phyloP scores from a whole-genome alignment of 2,113 vertebrate genomes.

The Ochotona princeps region DNA sequence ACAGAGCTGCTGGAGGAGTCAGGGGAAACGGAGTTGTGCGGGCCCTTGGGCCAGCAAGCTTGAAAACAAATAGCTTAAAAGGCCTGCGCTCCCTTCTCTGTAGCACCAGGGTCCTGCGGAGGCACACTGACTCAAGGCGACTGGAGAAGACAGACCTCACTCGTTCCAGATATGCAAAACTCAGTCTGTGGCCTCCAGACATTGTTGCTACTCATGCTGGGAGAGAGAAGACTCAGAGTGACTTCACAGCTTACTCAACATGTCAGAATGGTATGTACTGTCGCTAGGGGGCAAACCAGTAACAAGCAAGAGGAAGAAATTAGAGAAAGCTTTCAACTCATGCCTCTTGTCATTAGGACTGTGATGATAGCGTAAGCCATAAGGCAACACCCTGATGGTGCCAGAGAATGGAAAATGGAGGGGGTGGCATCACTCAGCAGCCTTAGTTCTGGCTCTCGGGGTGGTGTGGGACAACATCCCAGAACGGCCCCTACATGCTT shows the following conservation, averaged over 20 bases:
- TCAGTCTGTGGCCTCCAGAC: not conserved
- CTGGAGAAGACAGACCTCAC: not conserved
- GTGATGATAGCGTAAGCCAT: not conserved
- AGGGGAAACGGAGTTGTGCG: slow-evolving; percentile 35
- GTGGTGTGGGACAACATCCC: not conserved
- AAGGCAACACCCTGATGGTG: rapidly evolving
- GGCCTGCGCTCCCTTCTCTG: rapidly evolving
- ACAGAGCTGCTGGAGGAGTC: slow-evolving; percentile 38
- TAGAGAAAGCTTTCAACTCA: not conserved
- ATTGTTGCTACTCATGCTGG: not conserved
- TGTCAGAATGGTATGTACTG: not conserved
- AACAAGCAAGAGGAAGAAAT: not conserved
- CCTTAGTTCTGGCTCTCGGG: not conserved
- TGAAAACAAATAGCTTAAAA: not conserved
- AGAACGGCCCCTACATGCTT: not conserved
- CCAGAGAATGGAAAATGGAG: not conserved
- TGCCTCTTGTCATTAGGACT: not conserved
- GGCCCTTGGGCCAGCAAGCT: not conserved
- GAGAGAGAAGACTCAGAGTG: not conserved
- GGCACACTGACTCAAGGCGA: not conserved
- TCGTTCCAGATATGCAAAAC: not conserved
- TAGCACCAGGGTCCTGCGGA: not conserved
- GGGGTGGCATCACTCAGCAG: not conserved
- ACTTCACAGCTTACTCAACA: too few relatives aligned
- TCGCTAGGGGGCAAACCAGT: not conserved